Base-by-base conservation (phyloP, 2,888 invertebrate genomes). In the Allophyes oxyacanthae region DNA sequence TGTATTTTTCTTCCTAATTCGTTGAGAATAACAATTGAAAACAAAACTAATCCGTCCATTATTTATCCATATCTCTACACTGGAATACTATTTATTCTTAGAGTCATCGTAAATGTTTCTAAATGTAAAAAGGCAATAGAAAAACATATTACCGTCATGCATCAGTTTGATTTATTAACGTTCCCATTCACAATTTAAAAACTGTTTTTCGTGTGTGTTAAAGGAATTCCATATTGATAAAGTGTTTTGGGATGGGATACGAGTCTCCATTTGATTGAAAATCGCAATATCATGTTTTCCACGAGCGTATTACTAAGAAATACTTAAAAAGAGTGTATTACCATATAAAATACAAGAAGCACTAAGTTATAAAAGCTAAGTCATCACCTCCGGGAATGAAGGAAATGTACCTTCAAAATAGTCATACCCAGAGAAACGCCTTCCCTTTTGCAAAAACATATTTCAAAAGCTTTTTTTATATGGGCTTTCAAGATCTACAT, bases 81-180 rank as follows among this genome's bases (percentile, higher is more conserved):
- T 8, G 11, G 9, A 11, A 20, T n/a, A 11, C n/a, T n/a, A 33
- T 11, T 7, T n/a, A 33, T 11, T 7, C 13, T 13, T 26, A 41
- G 11, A 25, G 13, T 26, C 20, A 4, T 20, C n/a, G n/a, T n/a
- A n/a, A 40, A 40, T 40, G 40, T 40, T 40, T 26, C 40, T 7
- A 11, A 40, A 8, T 40, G 2, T 25, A 1, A 15, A 37, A 38
- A 13, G 40, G 26, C 20, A 44, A 44, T 20, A 11, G 32, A 33
- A 33, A 30, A 44, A 33, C 32, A 20, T 43, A 43, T 43, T 33
- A 43, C n/a, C n/a, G n/a, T n/a, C n/a, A n/a, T n/a, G 30, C 25
- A 14, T 43, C 28, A 32, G n/a, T 0, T 11, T 26, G 40, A 40
- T 41, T 26, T 26, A 41, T 9, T 13, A 41, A 13, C 40, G 10